These are phyloP conservation scores for Piaya cayana DNA, from an alignment of 2,113 vertebrate genomes.

Conservation along the genomic window DNA sequence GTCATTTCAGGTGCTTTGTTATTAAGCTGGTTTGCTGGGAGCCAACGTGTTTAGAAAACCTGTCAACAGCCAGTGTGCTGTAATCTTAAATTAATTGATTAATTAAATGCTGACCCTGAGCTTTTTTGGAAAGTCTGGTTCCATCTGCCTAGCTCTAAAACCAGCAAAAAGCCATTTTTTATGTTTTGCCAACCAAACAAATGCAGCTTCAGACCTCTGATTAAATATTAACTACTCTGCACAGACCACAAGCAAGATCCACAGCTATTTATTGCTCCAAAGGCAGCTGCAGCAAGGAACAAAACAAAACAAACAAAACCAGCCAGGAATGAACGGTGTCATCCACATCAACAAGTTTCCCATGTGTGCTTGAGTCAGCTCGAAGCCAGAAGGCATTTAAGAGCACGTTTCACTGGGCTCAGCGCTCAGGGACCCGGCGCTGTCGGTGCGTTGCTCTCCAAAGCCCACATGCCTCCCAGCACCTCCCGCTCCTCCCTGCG, in stretches of 20 bases:
- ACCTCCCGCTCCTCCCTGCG: neutral
- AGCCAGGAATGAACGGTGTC: slow-evolving; percentile 24
- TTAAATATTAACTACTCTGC: slow-evolving; percentile 66
- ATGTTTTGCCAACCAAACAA: neutral
- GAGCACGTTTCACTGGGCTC: slow-evolving; percentile 17
- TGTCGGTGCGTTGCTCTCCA: neutral
- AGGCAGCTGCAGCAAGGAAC: slow-evolving; percentile 20
- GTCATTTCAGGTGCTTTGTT: neutral
- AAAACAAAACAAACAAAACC: slow-evolving; percentile 22
- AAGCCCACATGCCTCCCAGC: neutral
- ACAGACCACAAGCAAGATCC: slow-evolving; percentile 43
- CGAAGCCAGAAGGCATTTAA: slow-evolving; percentile 36
- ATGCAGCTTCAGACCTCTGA: slow-evolving; percentile 53
- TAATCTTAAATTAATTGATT: neutral
- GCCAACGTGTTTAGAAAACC: neutral
- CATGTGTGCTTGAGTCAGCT: slow-evolving; percentile 39
- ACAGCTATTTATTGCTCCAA: slow-evolving; percentile 56
- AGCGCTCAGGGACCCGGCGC: neutral
- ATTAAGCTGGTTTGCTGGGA: neutral
- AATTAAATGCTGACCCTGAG: slow-evolving; percentile 49
- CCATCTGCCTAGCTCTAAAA: neutral
- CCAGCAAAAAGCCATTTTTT: neutral
- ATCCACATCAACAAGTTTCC: slow-evolving; percentile 31
- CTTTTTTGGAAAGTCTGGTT: neutral
- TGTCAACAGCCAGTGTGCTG: neutral